Evolutionary conservation across 2,888 invertebrate species (phyloP).

Genomic region (Clunio marinus): DNA sequence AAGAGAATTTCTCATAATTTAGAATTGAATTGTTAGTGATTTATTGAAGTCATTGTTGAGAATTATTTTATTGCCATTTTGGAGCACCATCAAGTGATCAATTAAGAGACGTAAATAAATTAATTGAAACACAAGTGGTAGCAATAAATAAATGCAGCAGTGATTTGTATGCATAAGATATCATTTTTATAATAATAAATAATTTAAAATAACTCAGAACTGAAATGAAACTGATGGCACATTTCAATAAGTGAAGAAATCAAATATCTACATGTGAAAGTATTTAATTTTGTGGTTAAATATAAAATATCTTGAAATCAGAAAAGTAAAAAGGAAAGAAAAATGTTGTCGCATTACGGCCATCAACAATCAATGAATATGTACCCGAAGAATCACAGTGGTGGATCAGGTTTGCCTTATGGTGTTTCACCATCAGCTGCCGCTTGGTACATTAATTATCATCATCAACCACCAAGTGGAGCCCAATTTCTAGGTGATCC

Average conservation of each 20-base stretch:
- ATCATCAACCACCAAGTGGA: slow-evolving; percentile 48
- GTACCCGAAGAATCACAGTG: slow-evolving; percentile 61
- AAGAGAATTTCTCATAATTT: not conserved
- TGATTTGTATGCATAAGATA: too few species aligned
- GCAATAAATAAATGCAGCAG: not conserved
- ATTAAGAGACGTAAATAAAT: not conserved
- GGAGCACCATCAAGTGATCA: slow-evolving; percentile 11
- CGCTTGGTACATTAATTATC: slow-evolving; percentile 54
- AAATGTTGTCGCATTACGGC: slow-evolving; percentile 72
- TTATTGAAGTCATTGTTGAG: not conserved
- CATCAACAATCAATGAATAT: slow-evolving; percentile 56
- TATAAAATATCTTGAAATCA: too few species aligned
- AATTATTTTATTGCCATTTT: not conserved
- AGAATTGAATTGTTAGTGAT: slow-evolving; percentile 14
- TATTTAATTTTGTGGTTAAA: not conserved
- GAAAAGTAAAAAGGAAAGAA: not conserved
- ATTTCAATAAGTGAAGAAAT: too few species aligned
- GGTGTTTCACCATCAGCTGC: slow-evolving; percentile 44
- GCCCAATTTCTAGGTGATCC: slow-evolving; percentile 52
- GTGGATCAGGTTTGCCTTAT: slow-evolving; percentile 58
- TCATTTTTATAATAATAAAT: too few species aligned
- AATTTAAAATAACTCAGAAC: too few species aligned
- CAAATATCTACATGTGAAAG: not conserved
- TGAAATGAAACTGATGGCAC: too few species aligned
- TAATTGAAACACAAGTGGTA: not conserved